These are phyloP conservation scores for Ctenodactylus gundi DNA, from an alignment of 2,113 vertebrate genomes.

Conservation along the genomic window DNA sequence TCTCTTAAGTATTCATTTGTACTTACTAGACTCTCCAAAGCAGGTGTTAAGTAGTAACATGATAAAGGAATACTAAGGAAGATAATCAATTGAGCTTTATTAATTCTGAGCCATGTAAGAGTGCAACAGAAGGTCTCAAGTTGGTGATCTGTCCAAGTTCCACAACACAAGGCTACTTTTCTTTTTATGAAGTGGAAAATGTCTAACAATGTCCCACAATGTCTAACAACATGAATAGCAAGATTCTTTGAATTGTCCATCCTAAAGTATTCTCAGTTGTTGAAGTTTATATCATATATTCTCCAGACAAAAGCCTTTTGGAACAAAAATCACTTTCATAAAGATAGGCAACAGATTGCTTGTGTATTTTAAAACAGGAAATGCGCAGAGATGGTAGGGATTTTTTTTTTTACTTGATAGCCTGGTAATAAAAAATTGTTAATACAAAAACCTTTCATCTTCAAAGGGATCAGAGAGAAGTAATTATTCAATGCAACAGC, in stretches of 20 bases:
- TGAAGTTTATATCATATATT: constrained; percentile 54
- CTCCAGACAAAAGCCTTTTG: constrained; percentile 61
- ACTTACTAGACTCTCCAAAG: not conserved
- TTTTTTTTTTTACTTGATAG: constrained; percentile 56
- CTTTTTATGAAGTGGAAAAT: constrained; percentile 71
- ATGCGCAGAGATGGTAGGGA: constrained; percentile 61
- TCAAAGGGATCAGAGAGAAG: constrained; percentile 80
- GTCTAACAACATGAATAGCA: not conserved
- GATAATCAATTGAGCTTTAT: constrained; percentile 58
- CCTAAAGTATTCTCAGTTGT: constrained; percentile 64
- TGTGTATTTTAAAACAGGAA: constrained; percentile 73
- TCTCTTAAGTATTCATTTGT: constrained; percentile 30
- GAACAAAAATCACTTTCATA: constrained; percentile 71
- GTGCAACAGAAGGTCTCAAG: constrained; percentile 63
- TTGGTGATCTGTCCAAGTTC: constrained; percentile 77
- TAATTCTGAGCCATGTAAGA: constrained; percentile 71
- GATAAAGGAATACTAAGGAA: constrained; percentile 51
- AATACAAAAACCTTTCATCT: constrained; percentile 78
- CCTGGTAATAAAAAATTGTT: constrained; percentile 73
- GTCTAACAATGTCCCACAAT: constrained; percentile 48
- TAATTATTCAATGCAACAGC: constrained; percentile 79
- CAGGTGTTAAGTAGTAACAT: constrained; percentile 26
- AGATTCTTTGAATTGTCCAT: constrained; percentile 55
- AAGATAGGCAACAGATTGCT: constrained; percentile 68
- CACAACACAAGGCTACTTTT: constrained; percentile 74